Base-by-base conservation (phyloP, 2,797 vertebrate genomes). In the Platalea minor region DNA sequence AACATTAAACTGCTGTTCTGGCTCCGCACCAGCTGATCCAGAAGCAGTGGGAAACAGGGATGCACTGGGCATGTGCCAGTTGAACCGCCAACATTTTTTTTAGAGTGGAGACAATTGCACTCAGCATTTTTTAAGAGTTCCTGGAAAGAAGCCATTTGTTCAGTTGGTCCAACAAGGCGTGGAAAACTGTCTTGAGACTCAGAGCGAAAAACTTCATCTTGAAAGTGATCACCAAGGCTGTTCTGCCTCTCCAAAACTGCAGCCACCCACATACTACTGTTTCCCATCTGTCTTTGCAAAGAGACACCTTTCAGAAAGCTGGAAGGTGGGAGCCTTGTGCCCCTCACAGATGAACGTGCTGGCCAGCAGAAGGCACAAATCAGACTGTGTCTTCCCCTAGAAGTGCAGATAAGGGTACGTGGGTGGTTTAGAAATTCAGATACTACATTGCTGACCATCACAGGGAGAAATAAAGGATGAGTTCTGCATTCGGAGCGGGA, bases 341-440 rank as follows among this genome's bases (percentile, higher is more conserved):
- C n/a, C 12, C 56, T 11, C 0, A 4, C 45, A 63, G 45, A 25
- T 20, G 37, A 53, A 43, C 1, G 0, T 7, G 29, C 23, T 48
- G 46, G 60, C 23, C 35, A 46, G 60, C 37, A 65, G 39, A 88
- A 70, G 15, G 70, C 51, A 57, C 25, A 61, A 9, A 37, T 53
- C 23, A 39, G 25, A 31, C 7, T 7, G 4, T 19, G 25, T 33
- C 37, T 54, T 33, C 29, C 13, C 24, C 25, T 75, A 28, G 28
- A 63, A 85, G 10, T 20, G 65, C 37, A 65, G 14, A 6, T 43
- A 16, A 76, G 14, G 33, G 46, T 20, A 46, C 16, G 14, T 2
- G 7, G 24, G 5, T 19, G 28, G 5, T 28, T 31, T 72, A 54
- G 19, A 25, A 78, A 15, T 5, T 23, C 48, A 10, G 7, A 9